phyloP scores from a whole-genome alignment of 2,797 vertebrate species.

The Telmatherina bonti region DNA sequence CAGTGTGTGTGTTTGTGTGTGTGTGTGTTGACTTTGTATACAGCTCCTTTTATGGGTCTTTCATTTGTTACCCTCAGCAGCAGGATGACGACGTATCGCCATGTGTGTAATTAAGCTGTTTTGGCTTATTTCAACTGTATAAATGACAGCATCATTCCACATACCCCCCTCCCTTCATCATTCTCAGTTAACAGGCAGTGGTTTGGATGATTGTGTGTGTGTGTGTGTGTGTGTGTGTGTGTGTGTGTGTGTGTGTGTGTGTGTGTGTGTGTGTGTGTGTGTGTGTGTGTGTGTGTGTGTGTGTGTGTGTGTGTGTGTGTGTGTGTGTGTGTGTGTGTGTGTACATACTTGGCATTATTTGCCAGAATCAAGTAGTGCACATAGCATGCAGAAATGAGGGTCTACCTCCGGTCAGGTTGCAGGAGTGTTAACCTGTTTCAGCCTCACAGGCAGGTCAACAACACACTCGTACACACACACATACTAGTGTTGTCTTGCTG shows the following conservation, averaged over 20 bases:
- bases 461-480: conserved; percentile 17
- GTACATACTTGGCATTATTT: neutral
- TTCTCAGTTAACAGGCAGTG: conserved; percentile 44
- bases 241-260: conserved; percentile 4
- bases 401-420: conserved; percentile 8
- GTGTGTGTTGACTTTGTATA: conserved; percentile 37
- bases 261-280: conserved; percentile 7
- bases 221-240: conserved; percentile 5
- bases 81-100: conserved; percentile 49
- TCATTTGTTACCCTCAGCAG: conserved; percentile 59
- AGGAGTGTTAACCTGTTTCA: conserved; percentile 1
- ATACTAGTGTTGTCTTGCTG: conserved; percentile 34
- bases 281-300: conserved; percentile 8
- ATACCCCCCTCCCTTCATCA: conserved; percentile 21
- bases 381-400: conserved; percentile 11
- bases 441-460: conserved; percentile 5
- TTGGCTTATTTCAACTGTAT: conserved; percentile 61
- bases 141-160: conserved; percentile 54
- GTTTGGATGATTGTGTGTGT: conserved; percentile 25
- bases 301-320: conserved; percentile 5
- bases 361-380: conserved; percentile 1
- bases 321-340: conserved; percentile 7
- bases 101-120: conserved; percentile 65
- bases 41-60: conserved; percentile 34
- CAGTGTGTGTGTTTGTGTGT: conserved; percentile 27